Conservation (phyloP, 2,113 vertebrate genomes). For the Pica pica region DNA sequence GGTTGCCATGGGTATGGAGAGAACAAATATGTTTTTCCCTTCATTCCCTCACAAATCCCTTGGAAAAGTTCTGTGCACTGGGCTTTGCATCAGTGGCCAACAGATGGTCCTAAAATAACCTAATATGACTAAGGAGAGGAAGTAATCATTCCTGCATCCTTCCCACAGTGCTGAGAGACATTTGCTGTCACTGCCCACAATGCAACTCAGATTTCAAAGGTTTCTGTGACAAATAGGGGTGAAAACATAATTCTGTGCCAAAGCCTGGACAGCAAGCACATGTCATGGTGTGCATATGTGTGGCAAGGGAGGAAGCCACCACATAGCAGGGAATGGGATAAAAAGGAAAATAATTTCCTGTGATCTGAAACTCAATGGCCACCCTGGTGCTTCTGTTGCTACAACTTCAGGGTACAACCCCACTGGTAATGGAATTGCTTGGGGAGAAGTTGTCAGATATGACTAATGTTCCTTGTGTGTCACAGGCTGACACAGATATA, state of each 20-base stretch:
- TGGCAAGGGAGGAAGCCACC: neutral
- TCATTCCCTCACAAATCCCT: neutral
- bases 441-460: neutral
- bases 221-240: neutral
- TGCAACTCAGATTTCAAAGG: neutral
- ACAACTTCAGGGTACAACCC: neutral
- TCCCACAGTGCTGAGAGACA: neutral
- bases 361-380: neutral
- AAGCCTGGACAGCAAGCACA: neutral
- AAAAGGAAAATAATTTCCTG: neutral
- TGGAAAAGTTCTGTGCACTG: neutral
- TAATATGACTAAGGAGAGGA: neutral
- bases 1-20: neutral
- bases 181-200: neutral
- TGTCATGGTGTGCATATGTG: neutral
- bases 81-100: neutral
- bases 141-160: neutral
- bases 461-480: neutral
- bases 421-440: neutral
- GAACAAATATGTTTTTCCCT: neutral
- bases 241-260: neutral
- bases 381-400: neutral
- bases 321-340: neutral
- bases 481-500: neutral
- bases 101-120: slow-evolving; percentile 13